phyloP scores from a whole-genome alignment of 2,888 invertebrate genomes.

The Tetropium fuscum region DNA sequence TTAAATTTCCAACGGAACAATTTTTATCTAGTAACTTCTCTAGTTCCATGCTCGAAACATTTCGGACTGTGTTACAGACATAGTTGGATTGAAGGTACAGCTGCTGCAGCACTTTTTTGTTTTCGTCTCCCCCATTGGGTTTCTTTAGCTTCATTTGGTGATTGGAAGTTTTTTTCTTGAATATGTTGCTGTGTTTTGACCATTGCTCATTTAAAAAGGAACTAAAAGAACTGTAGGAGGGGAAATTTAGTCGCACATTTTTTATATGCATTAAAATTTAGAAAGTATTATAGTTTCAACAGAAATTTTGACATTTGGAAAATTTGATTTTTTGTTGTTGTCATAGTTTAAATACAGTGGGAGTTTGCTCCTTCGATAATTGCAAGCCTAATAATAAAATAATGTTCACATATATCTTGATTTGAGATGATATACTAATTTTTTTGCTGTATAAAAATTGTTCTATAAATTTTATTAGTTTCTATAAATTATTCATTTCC shows the following conservation, averaged over 20 bases:
- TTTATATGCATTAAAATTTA: conserved; percentile 13
- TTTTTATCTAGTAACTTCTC: conserved; percentile 2
- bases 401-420: too few relatives aligned
- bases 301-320: conserved; percentile 13
- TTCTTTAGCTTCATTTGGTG: background rate
- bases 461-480: too few relatives aligned
- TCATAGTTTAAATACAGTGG: conserved; percentile 4
- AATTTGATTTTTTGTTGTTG: background rate
- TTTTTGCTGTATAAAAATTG: too few relatives aligned
- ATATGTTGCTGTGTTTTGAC: conserved; percentile 1
- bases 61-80: background rate
- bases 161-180: background rate
- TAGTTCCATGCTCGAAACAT: conserved; percentile 13
- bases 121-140: too few relatives aligned
- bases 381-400: too few relatives aligned
- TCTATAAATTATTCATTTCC: too few relatives aligned
- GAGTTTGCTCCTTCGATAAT: too few relatives aligned
- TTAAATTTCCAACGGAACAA: background rate
- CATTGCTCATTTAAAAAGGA: conserved; percentile 8
- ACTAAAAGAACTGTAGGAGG: conserved; percentile 3
- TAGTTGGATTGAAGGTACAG: background rate
- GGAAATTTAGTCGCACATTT: background rate
- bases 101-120: too few relatives aligned
- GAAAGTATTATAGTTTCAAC: background rate
- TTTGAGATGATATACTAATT: too few relatives aligned